Percentiles rank a stretch among this genome's conserved stretches.
These are phyloP conservation scores for Pilophorus perplexus DNA, from an alignment of 2,888 invertebrate genomes.

Conservation along the genomic window DNA sequence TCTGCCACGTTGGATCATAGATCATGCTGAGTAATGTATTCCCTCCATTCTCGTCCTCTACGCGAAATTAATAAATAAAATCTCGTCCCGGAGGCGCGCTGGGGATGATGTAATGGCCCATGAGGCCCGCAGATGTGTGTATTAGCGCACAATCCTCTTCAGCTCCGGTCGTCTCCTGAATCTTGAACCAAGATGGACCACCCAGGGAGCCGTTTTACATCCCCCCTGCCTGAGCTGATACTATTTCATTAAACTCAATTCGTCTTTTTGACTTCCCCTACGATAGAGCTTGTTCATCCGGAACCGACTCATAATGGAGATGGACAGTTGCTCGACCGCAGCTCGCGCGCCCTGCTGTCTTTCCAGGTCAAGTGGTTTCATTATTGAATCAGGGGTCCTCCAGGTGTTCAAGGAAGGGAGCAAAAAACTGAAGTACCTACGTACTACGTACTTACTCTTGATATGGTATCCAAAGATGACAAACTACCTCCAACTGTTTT, in stretches of 20 bases:
- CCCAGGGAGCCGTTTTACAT: slow-evolving; percentile 1
- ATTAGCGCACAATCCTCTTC: slow-evolving; percentile 1
- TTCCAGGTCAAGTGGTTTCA: no score
- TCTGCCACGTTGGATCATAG: not conserved
- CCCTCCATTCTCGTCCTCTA: not conserved
- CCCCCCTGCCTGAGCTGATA: not conserved
- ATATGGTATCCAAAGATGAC: no score
- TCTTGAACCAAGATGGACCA: not conserved
- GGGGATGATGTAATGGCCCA: slow-evolving; percentile 6
- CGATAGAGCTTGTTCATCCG: not conserved
- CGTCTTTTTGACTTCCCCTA: no score
- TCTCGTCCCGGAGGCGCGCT: not conserved
- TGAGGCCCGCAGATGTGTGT: not conserved
- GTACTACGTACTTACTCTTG: no score
- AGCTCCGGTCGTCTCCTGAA: slow-evolving; percentile 2
- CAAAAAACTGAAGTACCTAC: no score
- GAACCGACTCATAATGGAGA: slow-evolving; percentile 10
- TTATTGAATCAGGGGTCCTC: no score
- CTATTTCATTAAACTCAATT: slow-evolving; percentile 11
- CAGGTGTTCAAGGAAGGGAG: no score
- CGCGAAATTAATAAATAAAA: slow-evolving; percentile 13
- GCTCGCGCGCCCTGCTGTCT: not conserved
- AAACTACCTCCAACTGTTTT: no score
- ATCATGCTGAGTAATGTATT: slow-evolving; percentile 3
- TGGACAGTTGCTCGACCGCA: not conserved